These are phyloP conservation scores for Chrosomus eos DNA, from an alignment of 2,797 vertebrate species.

Conservation along the genomic window DNA sequence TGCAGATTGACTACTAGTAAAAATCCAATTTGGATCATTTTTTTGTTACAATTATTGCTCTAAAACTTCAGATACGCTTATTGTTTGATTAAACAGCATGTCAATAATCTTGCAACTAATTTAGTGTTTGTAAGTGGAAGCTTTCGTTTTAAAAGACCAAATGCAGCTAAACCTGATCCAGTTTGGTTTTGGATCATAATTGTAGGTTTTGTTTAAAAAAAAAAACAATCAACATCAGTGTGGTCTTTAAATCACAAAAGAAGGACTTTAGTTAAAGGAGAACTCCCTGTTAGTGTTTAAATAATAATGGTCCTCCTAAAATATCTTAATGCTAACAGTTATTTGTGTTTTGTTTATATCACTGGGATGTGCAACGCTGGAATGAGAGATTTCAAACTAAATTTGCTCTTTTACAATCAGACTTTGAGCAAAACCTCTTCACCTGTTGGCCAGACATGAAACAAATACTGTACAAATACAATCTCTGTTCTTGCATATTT, in stretches of 20 bases:
- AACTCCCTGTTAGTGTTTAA: neutral
- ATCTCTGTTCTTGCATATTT: conserved; percentile 55
- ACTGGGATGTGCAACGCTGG: neutral
- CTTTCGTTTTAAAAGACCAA: neutral
- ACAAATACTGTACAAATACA: conserved; percentile 49
- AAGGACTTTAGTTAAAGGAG: neutral
- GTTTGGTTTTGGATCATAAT: neutral
- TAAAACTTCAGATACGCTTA: conserved; percentile 2
- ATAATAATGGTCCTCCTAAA: neutral
- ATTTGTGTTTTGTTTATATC: neutral
- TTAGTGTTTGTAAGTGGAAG: neutral
- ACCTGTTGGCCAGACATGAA: conserved; percentile 24
- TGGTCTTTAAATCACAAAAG: neutral
- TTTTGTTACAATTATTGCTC: conserved; percentile 41
- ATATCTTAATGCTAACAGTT: neutral
- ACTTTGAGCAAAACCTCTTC: conserved; percentile 10
- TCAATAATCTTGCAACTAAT: neutral
- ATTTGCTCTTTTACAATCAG: neutral
- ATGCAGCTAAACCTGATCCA: neutral
- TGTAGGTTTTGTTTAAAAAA: neutral
- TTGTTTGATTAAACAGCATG: neutral
- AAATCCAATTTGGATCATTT: conserved; percentile 60
- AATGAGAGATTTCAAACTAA: conserved; percentile 3
- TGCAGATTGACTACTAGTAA: conserved; percentile 17
- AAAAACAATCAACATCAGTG: neutral